Conservation (phyloP, 1,140 invertebrate genomes). For the Littorina saxatilis region DNA sequence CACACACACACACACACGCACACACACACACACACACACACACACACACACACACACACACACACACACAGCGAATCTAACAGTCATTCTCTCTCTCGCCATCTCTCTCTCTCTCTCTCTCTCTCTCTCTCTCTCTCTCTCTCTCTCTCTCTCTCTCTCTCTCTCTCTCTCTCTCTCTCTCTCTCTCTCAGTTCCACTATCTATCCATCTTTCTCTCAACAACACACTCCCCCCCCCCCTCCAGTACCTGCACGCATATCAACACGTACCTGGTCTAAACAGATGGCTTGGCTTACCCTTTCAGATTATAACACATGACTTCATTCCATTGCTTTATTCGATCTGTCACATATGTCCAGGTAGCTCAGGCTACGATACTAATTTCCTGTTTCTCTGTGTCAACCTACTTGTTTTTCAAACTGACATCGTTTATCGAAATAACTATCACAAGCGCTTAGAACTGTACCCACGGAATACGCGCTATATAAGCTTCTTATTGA, state of each 20-base stretch:
- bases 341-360: too few species aligned
- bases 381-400: too few species aligned
- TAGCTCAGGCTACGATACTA: too few species aligned
- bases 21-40: background rate
- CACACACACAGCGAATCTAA: too few species aligned
- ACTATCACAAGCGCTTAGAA: too few species aligned
- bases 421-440: too few species aligned
- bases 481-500: too few species aligned
- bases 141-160: background rate
- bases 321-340: too few species aligned
- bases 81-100: background rate
- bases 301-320: too few species aligned
- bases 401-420: too few species aligned
- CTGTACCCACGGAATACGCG: too few species aligned
- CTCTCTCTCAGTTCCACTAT: background rate
- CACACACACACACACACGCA: background rate
- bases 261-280: background rate
- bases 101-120: background rate
- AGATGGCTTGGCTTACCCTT: too few species aligned
- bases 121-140: slow-evolving; percentile 3
- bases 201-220: background rate
- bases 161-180: background rate
- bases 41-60: background rate
- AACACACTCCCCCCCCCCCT: background rate
- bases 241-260: background rate